Evolutionary conservation across 2,888 invertebrate genomes (phyloP), one percentile per base, ranked within the genome.

Genomic region (Embidobia sp.): DNA sequence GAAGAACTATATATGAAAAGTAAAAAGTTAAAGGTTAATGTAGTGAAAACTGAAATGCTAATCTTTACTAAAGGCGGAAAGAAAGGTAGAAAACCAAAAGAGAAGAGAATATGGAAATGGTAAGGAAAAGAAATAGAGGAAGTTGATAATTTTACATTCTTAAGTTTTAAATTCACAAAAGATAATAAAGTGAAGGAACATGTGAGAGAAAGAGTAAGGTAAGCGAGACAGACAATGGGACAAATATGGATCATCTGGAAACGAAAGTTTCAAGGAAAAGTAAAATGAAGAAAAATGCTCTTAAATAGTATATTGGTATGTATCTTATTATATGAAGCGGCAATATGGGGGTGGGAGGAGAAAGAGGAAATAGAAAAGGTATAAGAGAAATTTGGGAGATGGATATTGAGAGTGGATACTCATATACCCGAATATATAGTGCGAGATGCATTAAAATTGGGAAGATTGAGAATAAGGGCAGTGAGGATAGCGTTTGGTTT

Each of bases 311-410:
- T n/a, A n/a, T n/a, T n/a, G n/a, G n/a, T n/a, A n/a, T n/a, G n/a
- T n/a, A n/a, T n/a, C n/a, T n/a, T n/a, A n/a, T 15, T 46, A 8
- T 46, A 19, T 27, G 46, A 46, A 15, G 19, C 15, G 7, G 15
- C 27, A 8, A 8, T 46, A 15, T 26, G n/a, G 27, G 27, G 46
- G 8, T 13, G 46, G 27, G 27, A 15, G 27, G 46, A 46, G 27
- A 11, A 11, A 10, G 11, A 13, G 10, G 26, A 44, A 26, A 7
- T 46, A n/a, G 8, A 46, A 8, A 27, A 13, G 1, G 1, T 46
- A 15, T 27, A 13, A 8, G 15, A 15, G 3, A 22, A 22, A 6
- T 22, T n/a, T n/a, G n/a, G n/a, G n/a, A n/a, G n/a, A n/a, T n/a
- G n/a, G n/a, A n/a, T n/a, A n/a, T n/a, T n/a, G 22, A 6, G 22